These are phyloP conservation scores for Donacobius atricapilla DNA, from an alignment of 2,113 vertebrate species.

Conservation along the genomic window DNA sequence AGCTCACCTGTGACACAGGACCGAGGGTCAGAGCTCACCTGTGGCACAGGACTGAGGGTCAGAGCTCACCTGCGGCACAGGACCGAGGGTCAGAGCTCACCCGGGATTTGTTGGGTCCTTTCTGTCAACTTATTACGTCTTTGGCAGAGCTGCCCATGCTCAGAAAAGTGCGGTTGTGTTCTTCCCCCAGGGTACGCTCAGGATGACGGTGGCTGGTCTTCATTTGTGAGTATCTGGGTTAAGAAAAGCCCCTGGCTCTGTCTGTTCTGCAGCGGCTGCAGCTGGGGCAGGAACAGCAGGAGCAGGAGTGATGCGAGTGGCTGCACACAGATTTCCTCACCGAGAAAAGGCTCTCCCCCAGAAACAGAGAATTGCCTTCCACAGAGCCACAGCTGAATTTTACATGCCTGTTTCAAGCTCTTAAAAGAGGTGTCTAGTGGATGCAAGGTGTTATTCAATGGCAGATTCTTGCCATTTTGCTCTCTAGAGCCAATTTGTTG, in stretches of 20 bases:
- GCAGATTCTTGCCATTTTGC: background rate
- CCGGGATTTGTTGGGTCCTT: background rate
- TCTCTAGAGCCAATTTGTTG: background rate
- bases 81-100: background rate
- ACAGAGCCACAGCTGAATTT: background rate
- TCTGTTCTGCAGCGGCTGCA: no score
- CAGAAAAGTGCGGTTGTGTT: background rate
- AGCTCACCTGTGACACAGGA: background rate
- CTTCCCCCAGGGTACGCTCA: conserved; percentile 48
- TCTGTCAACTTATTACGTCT: fast-evolving
- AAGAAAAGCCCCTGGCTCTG: no score
- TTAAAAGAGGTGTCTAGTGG: background rate
- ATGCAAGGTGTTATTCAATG: background rate
- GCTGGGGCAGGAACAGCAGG: background rate
- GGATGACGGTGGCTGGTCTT: conserved; percentile 78
- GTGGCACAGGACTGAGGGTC: no score
- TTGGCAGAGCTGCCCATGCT: background rate
- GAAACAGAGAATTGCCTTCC: background rate
- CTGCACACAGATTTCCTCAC: background rate
- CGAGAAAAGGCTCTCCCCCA: background rate
- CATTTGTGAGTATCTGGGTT: conserved; percentile 79
- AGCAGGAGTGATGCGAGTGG: background rate
- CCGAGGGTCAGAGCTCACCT: background rate
- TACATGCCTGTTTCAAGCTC: background rate
- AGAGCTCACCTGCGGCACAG: background rate